phyloP scores from a whole-genome alignment of 2,888 invertebrate genomes.

The Helleia helle region DNA sequence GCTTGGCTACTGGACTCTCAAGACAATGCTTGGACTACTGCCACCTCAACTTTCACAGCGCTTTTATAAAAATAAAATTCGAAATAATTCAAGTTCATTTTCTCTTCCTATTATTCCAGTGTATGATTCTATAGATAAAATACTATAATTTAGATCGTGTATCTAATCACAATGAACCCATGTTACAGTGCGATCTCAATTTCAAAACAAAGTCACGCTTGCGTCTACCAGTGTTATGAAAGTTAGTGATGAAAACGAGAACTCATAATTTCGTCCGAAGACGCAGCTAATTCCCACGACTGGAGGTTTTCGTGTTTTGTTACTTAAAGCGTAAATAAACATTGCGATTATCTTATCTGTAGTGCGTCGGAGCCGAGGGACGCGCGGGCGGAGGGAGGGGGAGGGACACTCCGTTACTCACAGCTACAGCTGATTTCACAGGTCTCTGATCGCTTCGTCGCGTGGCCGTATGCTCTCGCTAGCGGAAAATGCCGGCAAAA shows the following conservation, averaged over 20 bases:
- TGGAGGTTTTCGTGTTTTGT: constrained; percentile 18
- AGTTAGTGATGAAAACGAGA: constrained; percentile 12
- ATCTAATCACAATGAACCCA: constrained; percentile 9
- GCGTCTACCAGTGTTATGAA: constrained; percentile 1
- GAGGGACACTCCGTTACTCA: constrained; percentile 29
- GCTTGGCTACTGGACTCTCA: no score
- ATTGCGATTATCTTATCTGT: constrained; percentile 46
- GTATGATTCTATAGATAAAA: no score
- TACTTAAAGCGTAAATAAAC: constrained; percentile 45
- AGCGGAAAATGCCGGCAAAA: constrained; percentile 48
- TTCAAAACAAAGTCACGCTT: constrained; percentile 29
- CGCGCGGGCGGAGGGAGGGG: constrained; percentile 27
- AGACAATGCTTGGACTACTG: no score
- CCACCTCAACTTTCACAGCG: no score
- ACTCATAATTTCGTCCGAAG: constrained; percentile 4
- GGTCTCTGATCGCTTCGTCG: constrained; percentile 40
- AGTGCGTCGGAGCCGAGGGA: constrained; percentile 26
- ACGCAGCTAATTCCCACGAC: constrained; percentile 20
- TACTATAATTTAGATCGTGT: background rate
- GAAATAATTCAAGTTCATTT: no score
- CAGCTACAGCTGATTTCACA: constrained; percentile 69
- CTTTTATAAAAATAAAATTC: no score
- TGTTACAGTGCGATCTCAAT: constrained; percentile 13
- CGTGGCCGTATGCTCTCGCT: constrained; percentile 35
- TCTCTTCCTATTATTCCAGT: no score